Conservation (phyloP, 2,113 vertebrate genomes). For the Alces alces region DNA sequence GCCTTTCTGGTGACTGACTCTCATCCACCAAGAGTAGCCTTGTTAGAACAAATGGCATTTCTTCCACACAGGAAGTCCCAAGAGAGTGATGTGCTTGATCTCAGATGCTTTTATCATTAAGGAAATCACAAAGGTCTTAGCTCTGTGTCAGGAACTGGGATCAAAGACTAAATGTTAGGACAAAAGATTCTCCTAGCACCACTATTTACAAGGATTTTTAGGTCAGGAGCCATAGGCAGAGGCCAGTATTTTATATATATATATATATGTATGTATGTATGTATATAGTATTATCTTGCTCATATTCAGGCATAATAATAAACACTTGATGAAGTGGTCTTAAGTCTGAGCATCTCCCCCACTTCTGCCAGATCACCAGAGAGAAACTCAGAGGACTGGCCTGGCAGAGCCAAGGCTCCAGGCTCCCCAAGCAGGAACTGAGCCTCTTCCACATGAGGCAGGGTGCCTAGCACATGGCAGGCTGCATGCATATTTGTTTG, state of each 20-base stretch:
- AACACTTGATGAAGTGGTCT: neutral
- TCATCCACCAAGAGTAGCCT: neutral
- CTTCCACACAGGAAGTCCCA: neutral
- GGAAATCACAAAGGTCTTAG: neutral
- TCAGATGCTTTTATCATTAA: neutral
- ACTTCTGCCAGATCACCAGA: neutral
- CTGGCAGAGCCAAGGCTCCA: neutral
- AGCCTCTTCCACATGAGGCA: neutral
- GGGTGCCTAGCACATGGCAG: too few relatives aligned
- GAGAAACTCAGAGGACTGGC: neutral
- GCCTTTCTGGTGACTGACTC: neutral
- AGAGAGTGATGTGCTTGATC: neutral
- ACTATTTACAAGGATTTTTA: neutral
- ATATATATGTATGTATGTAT: fast-evolving
- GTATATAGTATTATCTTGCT: neutral
- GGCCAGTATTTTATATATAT: neutral
- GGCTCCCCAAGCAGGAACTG: neutral
- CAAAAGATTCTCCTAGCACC: neutral
- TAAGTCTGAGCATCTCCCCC: neutral
- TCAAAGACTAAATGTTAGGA: neutral
- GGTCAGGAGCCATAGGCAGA: neutral
- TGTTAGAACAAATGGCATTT: neutral
- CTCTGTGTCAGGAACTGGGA: neutral
- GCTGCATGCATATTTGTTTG: neutral
- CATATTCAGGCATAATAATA: neutral